These are phyloP conservation scores for Neosilurus hyrtlii DNA, from an alignment of 2,797 vertebrate genomes.

Conservation along the genomic window DNA sequence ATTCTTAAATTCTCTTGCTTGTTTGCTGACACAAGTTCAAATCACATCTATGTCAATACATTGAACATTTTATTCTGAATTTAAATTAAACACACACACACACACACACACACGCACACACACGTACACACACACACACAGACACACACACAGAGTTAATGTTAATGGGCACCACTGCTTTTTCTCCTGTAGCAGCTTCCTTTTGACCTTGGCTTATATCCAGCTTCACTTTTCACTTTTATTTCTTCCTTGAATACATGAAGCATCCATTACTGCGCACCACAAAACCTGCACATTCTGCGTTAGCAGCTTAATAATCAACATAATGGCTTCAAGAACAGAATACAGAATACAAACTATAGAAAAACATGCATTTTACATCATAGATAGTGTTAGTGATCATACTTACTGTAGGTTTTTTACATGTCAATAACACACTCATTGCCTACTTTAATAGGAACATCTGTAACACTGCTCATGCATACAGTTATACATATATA, in stretches of 20 bases:
- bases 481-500: neutral
- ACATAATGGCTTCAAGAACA: neutral
- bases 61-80: neutral
- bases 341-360: neutral
- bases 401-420: neutral
- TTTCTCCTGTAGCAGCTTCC: neutral
- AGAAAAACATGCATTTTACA: too few species aligned
- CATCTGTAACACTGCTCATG: neutral
- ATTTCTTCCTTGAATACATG: neutral
- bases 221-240: neutral
- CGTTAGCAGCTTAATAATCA: neutral
- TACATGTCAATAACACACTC: neutral
- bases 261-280: neutral
- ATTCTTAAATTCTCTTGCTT: neutral
- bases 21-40: slow-evolving; percentile 12
- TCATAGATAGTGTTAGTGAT: neutral
- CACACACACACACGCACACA: neutral
- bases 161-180: neutral
- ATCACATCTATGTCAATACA: neutral
- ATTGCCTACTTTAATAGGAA: neutral
- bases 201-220: slow-evolving; percentile 8
- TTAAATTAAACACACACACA: neutral
- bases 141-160: neutral
- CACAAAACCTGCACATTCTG: too few species aligned
- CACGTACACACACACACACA: neutral